Conservation (phyloP, 2,888 invertebrate species). For the Brenthis hecate region DNA sequence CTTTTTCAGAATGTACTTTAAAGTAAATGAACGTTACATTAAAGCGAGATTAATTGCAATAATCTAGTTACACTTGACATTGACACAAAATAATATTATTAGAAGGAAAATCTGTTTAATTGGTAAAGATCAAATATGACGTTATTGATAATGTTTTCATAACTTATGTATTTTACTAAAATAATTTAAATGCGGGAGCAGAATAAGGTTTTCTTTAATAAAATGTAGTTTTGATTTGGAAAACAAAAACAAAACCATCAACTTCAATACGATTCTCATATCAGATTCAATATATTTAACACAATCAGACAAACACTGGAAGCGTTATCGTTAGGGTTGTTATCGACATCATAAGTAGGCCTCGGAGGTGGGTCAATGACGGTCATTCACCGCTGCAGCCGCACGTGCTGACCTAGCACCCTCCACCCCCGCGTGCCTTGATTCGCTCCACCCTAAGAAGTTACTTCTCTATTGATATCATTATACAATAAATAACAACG, state of each 20-base stretch:
- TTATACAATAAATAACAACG: neutral
- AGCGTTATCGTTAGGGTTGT: constrained; percentile 67
- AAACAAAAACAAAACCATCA: constrained; percentile 2
- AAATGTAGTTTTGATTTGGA: neutral
- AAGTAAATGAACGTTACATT: constrained; percentile 21
- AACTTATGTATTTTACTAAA: too few relatives aligned
- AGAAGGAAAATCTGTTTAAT: constrained; percentile 64
- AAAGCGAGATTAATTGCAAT: constrained; percentile 43
- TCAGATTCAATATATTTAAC: constrained; percentile 25
- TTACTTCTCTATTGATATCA: constrained; percentile 22
- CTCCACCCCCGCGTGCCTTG: constrained; percentile 44
- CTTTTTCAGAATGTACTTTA: constrained; percentile 12
- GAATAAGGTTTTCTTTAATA: neutral
- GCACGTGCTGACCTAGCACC: constrained; percentile 74
- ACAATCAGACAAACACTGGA: constrained; percentile 38
- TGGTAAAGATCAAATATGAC: constrained; percentile 48
- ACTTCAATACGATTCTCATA: constrained; percentile 12
- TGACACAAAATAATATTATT: constrained; percentile 63
- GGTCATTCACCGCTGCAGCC: constrained; percentile 78
- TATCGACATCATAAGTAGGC: constrained; percentile 71
- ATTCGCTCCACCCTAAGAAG: constrained; percentile 30
- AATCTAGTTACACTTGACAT: constrained; percentile 70
- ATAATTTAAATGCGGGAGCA: neutral
- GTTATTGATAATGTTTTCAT: constrained; percentile 30
- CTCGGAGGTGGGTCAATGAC: constrained; percentile 80